Percentiles rank a stretch among this genome's conserved stretches.
Conservation (phyloP, 2,888 invertebrate genomes). For the Rhyacophila evoluta region DNA sequence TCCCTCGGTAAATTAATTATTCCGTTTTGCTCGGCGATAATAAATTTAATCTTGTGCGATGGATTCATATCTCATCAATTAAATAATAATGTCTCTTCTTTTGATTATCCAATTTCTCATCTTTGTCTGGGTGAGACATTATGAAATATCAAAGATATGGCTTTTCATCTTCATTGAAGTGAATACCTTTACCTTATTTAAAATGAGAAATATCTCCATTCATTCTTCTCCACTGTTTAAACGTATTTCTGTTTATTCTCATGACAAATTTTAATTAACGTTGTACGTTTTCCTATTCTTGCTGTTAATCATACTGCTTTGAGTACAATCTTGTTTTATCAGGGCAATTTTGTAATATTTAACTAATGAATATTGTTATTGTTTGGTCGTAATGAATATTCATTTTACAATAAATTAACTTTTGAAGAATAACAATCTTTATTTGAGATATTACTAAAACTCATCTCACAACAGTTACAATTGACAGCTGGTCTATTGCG, state of each 20-base stretch:
- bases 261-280: conserved; percentile 18
- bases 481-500: too few relatives aligned
- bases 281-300: conserved; percentile 21
- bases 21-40: neutral
- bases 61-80: conserved; percentile 44
- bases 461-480: too few relatives aligned
- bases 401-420: neutral
- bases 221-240: neutral
- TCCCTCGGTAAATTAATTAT: conserved; percentile 27
- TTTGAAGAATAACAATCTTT: neutral
- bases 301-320: conserved; percentile 15
- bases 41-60: conserved; percentile 2
- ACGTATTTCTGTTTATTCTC: conserved; percentile 24
- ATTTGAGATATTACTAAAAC: too few relatives aligned
- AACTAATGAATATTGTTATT: conserved; percentile 19
- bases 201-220: conserved; percentile 3
- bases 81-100: conserved; percentile 42
- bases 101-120: conserved; percentile 33
- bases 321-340: conserved; percentile 16
- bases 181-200: conserved; percentile 25
- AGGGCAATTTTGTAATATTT: conserved; percentile 15
- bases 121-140: conserved; percentile 26
- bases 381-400: neutral
- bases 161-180: conserved; percentile 25
- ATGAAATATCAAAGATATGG: conserved; percentile 34